These are phyloP conservation scores for Manacus vitellinus DNA, from an alignment of 2,113 vertebrate genomes.

Conservation along the genomic window DNA sequence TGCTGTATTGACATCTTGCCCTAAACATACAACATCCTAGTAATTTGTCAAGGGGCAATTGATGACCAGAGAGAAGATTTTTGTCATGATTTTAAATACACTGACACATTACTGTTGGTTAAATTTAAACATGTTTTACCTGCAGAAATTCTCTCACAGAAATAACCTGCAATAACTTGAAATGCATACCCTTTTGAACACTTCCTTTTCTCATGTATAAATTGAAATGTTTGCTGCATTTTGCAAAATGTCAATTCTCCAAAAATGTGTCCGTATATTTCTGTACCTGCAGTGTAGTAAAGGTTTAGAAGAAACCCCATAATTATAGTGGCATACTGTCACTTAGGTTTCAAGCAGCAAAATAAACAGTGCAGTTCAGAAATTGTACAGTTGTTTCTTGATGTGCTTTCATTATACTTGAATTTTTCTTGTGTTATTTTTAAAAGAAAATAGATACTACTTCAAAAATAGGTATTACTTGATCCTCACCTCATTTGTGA, in stretches of 20 bases:
- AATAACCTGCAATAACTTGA: conserved; percentile 89
- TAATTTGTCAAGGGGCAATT: conserved; percentile 80
- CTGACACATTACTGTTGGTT: conserved; percentile 84
- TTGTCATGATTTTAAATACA: conserved; percentile 86
- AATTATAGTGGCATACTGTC: conserved; percentile 82
- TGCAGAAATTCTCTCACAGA: conserved; percentile 83
- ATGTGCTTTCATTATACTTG: conserved; percentile 63
- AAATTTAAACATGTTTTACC: conserved; percentile 85
- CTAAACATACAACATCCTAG: conserved; percentile 79
- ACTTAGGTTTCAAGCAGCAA: conserved; percentile 86
- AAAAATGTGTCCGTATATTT: conserved; percentile 83
- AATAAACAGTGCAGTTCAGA: conserved; percentile 88
- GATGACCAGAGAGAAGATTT: conserved; percentile 82
- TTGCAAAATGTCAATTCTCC: conserved; percentile 84
- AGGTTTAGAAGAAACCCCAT: conserved; percentile 80
- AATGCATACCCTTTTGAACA: conserved; percentile 85
- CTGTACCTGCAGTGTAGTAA: conserved; percentile 86
- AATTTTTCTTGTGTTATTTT: conserved; percentile 13
- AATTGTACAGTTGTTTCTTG: conserved; percentile 80
- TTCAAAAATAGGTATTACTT: not conserved
- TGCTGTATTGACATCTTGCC: conserved; percentile 84
- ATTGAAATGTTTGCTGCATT: conserved; percentile 86
- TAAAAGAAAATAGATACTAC: not conserved
- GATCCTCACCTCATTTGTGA: not conserved
- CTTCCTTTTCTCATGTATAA: conserved; percentile 85